Percentiles rank a stretch among this genome's conserved stretches.
Evolutionary conservation across 2,113 vertebrate species (phyloP).

Genomic region (Nothobranchius kuhntae): DNA sequence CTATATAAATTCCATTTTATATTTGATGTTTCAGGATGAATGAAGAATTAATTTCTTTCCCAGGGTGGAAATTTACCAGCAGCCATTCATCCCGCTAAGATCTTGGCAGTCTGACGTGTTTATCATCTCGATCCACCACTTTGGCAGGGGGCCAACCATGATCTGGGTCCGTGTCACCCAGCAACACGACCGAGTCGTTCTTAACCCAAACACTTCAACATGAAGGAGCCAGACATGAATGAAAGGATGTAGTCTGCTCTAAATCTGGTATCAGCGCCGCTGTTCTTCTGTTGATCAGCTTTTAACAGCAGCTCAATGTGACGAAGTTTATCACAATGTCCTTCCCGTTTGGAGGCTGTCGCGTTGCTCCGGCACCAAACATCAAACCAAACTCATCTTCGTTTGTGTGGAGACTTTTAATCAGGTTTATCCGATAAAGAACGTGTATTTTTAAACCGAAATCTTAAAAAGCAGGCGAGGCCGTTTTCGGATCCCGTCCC

Average conservation of each 20-base stretch:
- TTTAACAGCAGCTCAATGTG: too few relatives aligned
- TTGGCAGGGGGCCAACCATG: slow-evolving; percentile 26
- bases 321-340: too few relatives aligned
- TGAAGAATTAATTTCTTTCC: slow-evolving; percentile 6
- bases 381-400: not conserved
- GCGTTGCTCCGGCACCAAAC: not conserved
- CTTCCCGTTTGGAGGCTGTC: not conserved
- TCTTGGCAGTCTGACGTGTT: slow-evolving; percentile 20
- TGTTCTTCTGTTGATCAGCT: too few relatives aligned
- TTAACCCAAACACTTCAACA: slow-evolving; percentile 11
- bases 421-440: not conserved
- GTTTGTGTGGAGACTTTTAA: not conserved
- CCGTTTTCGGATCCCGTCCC: slow-evolving; percentile 4
- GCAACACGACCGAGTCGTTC: slow-evolving; percentile 20
- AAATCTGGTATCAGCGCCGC: not conserved
- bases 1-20: not conserved
- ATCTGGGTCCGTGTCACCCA: slow-evolving; percentile 16
- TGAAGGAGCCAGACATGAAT: slow-evolving; percentile 20
- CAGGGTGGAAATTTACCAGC: slow-evolving; percentile 11
- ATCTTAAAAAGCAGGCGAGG: not conserved
- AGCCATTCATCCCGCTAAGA: slow-evolving; percentile 17
- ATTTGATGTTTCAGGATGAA: not conserved
- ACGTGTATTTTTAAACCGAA: slow-evolving; percentile 7
- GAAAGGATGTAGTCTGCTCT: not conserved
- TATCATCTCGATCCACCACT: slow-evolving; percentile 22